These are phyloP conservation scores for Bathybates hornii DNA, from an alignment of 2,113 vertebrate species.

Conservation along the genomic window DNA sequence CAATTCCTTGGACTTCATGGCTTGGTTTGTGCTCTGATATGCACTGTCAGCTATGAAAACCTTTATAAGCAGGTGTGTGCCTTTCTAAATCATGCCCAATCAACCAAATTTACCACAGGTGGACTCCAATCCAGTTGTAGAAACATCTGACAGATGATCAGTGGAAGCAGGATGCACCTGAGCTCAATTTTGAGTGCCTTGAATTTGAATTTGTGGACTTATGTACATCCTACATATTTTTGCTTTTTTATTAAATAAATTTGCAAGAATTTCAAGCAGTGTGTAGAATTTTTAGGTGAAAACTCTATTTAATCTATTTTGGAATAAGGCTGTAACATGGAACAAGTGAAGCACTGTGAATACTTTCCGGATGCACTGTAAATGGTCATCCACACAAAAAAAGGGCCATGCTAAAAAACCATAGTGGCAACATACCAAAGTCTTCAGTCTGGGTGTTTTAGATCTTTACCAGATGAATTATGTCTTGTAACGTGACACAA, in stretches of 20 bases:
- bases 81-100: neutral
- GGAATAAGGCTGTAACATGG: neutral
- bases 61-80: neutral
- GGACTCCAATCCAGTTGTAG: neutral
- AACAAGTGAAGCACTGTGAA: neutral
- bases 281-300: neutral
- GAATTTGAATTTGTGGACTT: neutral
- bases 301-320: neutral
- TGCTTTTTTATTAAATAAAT: neutral
- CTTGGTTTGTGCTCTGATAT: neutral
- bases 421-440: neutral
- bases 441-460: neutral
- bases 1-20: neutral
- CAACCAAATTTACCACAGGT: neutral
- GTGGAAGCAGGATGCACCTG: neutral
- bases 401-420: neutral
- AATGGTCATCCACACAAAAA: neutral
- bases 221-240: neutral
- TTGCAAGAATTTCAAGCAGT: neutral
- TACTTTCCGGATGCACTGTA: neutral
- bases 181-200: neutral
- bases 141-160: neutral
- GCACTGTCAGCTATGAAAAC: neutral
- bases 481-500: conserved; percentile 12
- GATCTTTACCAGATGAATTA: neutral